Evolutionary conservation across 2,113 vertebrate genomes (phyloP).

Genomic region (Apistogramma diplotaenia): DNA sequence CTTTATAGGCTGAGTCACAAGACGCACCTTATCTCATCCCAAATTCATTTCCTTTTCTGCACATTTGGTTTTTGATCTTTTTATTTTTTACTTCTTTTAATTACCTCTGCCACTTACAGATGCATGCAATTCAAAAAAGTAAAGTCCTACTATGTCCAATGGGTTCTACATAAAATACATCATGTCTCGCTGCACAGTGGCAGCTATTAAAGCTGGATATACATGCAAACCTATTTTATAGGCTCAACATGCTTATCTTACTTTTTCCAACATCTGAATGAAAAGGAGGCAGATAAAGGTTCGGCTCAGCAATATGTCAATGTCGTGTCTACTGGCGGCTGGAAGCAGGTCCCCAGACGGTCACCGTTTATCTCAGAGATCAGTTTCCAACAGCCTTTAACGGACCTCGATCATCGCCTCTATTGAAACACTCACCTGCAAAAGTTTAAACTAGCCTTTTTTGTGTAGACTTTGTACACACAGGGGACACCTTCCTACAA

Average conservation of each 20-base stretch:
- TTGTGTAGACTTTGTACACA: neutral
- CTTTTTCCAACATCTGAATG: neutral
- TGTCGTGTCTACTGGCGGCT: neutral
- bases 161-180: neutral
- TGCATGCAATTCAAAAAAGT: neutral
- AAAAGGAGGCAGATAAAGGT: neutral
- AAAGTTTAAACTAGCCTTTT: neutral
- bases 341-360: neutral
- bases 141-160: neutral
- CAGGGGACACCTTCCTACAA: neutral
- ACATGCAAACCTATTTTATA: too few species aligned
- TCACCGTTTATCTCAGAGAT: neutral
- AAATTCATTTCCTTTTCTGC: neutral
- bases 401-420: neutral
- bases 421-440: neutral
- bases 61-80: neutral
- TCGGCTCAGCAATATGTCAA: neutral
- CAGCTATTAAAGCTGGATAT: neutral
- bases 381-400: neutral
- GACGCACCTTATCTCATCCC: neutral
- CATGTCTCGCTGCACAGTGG: fast-evolving
- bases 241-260: neutral
- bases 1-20: neutral
- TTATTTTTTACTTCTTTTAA: neutral
- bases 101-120: neutral